These are phyloP conservation scores for Aphodius granarius DNA, from an alignment of 2,888 invertebrate genomes.

Conservation along the genomic window DNA sequence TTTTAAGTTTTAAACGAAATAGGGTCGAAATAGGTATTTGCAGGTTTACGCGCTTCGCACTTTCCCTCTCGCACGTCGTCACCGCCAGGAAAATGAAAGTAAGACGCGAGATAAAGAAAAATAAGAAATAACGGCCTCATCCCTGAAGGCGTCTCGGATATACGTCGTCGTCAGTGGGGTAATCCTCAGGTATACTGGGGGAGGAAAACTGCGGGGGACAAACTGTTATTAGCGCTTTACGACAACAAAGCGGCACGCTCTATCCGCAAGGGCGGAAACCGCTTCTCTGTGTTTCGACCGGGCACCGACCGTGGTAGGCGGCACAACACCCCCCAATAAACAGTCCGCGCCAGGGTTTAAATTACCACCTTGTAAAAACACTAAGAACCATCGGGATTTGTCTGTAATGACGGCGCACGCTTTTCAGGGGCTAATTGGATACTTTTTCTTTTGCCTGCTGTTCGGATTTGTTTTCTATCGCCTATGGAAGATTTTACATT, in stretches of 20 bases:
- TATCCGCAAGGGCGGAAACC: neutral
- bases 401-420: constrained; percentile 5
- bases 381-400: neutral
- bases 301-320: neutral
- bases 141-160: constrained; percentile 3
- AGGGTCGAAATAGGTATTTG: no score
- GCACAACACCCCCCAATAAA: constrained; percentile 10
- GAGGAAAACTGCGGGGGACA: constrained; percentile 13
- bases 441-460: neutral
- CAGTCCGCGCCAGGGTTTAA: constrained; percentile 5
- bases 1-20: no score
- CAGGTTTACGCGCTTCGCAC: neutral
- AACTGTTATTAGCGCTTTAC: constrained; percentile 14
- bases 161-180: neutral
- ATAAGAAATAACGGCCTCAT: constrained; percentile 9
- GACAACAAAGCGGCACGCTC: neutral
- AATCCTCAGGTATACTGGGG: constrained; percentile 7
- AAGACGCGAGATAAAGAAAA: neutral
- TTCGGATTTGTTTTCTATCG: neutral
- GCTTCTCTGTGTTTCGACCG: neutral
- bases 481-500: neutral
- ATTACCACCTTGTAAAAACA: constrained; percentile 10
- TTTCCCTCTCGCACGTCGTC: neutral
- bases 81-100: neutral
- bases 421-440: neutral